Evolutionary conservation across 1,140 invertebrate genomes (phyloP), one percentile per base, ranked within the genome.

Genomic region (Cyclargus thomasi): DNA sequence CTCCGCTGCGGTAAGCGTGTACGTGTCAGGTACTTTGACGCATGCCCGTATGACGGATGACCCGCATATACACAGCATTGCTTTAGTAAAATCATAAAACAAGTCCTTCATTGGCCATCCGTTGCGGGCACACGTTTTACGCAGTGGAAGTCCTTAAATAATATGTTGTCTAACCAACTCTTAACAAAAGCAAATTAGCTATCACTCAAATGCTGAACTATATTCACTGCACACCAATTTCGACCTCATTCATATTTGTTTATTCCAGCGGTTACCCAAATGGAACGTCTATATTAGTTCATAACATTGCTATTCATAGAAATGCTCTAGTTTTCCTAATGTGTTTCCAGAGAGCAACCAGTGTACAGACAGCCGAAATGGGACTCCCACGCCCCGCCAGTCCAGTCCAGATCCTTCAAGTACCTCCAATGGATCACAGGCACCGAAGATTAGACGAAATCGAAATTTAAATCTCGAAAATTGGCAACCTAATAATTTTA

Each of bases 381-480:
- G 59, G 75, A 87, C 21, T 71, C 85, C 0, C 78, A 83, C 29
- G 82, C 81, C 55, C 85, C 85, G 63, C 90, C 90, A 4, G 77
- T 91, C 17, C 90, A 91, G 68, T 91, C 90, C 1, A 82, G 90
- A 71, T 91, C 90, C 22, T 91, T 91, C 76, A 91, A 91, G 71
- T 91, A 91, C 71, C 83, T 91, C 23, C 90, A 91, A 77, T 90
- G 89, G 80, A 86, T 91, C 62, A 91, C 90, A 14, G 90, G 90
- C 23, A 91, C 90, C 20, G 88, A 91, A 65, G 83, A 91, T 73
- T 88, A 72, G 22, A 29, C 65, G 65, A 59, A 66, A 53, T 59
- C 35, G 57, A 67, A 67, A 62, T 17, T 39, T 16, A 21, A 6
- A 62, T 23, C 4, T 63, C 35, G 16, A 29, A 63, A 36, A 17